Percentiles rank a stretch among this genome's conserved stretches.
phyloP scores from a whole-genome alignment of 2,113 vertebrate genomes.

The Bos javanicus region DNA sequence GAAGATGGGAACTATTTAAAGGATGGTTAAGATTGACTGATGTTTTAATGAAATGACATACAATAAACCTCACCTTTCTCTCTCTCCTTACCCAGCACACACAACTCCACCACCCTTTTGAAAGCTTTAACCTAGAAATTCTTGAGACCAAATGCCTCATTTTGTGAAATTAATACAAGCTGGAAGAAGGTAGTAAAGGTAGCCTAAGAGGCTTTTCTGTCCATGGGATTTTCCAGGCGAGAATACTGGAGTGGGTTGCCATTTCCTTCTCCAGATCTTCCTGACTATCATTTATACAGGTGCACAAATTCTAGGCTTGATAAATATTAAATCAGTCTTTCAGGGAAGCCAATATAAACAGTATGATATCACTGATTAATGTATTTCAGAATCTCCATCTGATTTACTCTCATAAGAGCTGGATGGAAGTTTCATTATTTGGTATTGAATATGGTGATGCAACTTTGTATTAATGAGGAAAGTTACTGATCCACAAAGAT shows the following conservation, averaged over 20 bases:
- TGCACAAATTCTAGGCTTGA: constrained; percentile 25
- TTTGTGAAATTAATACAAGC: constrained; percentile 23
- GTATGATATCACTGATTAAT: constrained; percentile 41
- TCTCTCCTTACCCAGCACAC: background rate
- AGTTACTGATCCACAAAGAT: constrained; percentile 34
- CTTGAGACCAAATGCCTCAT: background rate
- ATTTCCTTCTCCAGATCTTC: too few relatives aligned
- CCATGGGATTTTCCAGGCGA: too few relatives aligned
- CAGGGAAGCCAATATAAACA: constrained; percentile 42
- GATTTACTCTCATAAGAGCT: constrained; percentile 10
- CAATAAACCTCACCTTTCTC: background rate
- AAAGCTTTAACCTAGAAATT: constrained; percentile 32
- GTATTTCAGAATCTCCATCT: constrained; percentile 52
- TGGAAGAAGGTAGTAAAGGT: background rate
- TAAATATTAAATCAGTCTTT: constrained; percentile 47
- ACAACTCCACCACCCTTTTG: background rate
- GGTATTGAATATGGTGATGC: constrained; percentile 5
- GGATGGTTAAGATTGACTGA: constrained; percentile 2
- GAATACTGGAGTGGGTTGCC: too few relatives aligned
- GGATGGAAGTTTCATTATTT: constrained; percentile 34
- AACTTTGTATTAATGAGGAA: constrained; percentile 36
- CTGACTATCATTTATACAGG: background rate
- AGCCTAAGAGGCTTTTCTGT: too few relatives aligned
- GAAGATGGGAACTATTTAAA: constrained; percentile 34
- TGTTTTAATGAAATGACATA: constrained; percentile 10